Base-by-base conservation (phyloP, 2,113 vertebrate species). In the Mystacornis crossleyi region DNA sequence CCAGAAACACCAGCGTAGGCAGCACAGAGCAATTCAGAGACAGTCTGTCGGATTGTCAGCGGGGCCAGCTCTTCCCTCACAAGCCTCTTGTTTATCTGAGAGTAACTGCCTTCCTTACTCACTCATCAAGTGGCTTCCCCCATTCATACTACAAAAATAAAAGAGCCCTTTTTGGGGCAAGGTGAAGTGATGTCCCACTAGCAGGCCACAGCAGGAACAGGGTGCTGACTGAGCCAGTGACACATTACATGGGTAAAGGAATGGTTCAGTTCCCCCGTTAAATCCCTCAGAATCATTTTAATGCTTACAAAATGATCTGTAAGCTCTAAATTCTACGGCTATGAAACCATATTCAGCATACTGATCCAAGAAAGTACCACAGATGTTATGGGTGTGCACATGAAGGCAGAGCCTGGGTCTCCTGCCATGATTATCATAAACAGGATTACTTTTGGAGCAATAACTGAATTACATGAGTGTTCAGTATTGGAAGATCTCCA, bases 401-500 rank as follows among this genome's bases (percentile, higher is more conserved):
- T 55, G 69, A 81, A 95, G 95, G 71, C 93, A 94, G 75, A 91
- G 53, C 36, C 69, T 0, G 1, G 8, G 48, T 95, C 64, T 89
- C 65, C 77, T 92, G 65, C 86, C 81, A 74, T 78, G 86, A 92
- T 92, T 92, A 74, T 81, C 75, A 84, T 53, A 94, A 96, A 93
- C 86, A 90, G 80, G 80, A 94, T 95, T 96, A 94, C 86, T 92
- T 95, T 73, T 92, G 88, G 86, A 95, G 92, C 80, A 95, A 64
- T 96, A 96, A 97, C 80, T 81, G 86, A 96, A 92, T 96, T 93
- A 96, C 86, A 94, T 71, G 88, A 94, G 75, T 86, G 90, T 86
- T 93, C 82, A 72, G 73, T 69, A 78, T 55, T 96, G 96, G 96
- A 95, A 81, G 57, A 81, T 47, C 69, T 96, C 96, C 90, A 96